These are phyloP conservation scores for Zaprionus capensis DNA, from an alignment of 1,140 invertebrate species.

Conservation along the genomic window DNA sequence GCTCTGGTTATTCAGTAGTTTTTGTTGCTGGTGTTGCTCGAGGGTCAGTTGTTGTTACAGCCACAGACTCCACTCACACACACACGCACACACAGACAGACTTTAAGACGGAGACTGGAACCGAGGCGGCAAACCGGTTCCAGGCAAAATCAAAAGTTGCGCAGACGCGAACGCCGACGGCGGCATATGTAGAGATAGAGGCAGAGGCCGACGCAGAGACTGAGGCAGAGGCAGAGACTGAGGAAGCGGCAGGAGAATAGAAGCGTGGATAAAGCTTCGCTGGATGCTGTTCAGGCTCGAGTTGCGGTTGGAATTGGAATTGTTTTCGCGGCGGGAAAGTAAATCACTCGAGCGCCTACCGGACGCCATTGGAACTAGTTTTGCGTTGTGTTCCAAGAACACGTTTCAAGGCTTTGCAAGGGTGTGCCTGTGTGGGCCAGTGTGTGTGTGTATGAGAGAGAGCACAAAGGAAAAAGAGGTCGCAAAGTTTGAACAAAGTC, in stretches of 20 bases:
- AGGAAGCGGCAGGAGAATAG: slow-evolving; percentile 25
- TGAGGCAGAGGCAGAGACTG: background rate
- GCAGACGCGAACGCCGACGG: slow-evolving; percentile 56
- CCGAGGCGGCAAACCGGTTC: slow-evolving; percentile 63
- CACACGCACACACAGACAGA: background rate
- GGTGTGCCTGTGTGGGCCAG: slow-evolving; percentile 44
- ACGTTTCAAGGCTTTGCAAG: slow-evolving; percentile 73
- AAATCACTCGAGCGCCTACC: slow-evolving; percentile 43
- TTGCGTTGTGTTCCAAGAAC: slow-evolving; percentile 61
- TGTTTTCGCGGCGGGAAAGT: slow-evolving; percentile 15
- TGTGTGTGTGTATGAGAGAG: background rate
- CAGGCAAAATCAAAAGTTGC: slow-evolving; percentile 81
- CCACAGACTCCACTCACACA: slow-evolving; percentile 7
- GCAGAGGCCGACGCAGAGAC: background rate
- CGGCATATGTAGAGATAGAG: slow-evolving; percentile 7
- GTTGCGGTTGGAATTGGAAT: background rate
- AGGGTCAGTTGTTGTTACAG: slow-evolving; percentile 4
- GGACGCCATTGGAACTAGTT: slow-evolving; percentile 46
- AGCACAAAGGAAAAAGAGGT: slow-evolving; percentile 72
- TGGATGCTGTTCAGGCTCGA: slow-evolving; percentile 9
- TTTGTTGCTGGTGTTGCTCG: background rate
- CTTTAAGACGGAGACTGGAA: slow-evolving; percentile 7
- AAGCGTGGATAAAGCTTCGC: slow-evolving; percentile 26
- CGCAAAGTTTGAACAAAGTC: slow-evolving; percentile 44
- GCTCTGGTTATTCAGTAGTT: too few species aligned